Conservation (phyloP, 35 echinoderm and acorn worm genomes). For the Antedon bifida region DNA sequence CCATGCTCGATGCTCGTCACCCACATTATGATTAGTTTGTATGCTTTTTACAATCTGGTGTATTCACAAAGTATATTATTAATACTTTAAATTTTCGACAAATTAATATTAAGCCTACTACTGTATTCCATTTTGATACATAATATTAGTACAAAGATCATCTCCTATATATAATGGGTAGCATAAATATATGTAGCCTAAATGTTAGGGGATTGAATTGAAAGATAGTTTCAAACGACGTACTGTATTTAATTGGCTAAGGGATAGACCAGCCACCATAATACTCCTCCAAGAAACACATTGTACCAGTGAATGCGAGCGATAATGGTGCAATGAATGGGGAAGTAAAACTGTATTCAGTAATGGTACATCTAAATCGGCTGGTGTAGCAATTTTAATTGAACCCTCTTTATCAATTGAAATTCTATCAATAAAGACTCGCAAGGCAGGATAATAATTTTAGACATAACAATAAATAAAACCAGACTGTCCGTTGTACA, state of each 20-base stretch:
- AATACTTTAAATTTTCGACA: too few relatives aligned
- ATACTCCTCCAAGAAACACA: not conserved
- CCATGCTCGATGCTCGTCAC: too few relatives aligned
- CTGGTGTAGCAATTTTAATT: not conserved
- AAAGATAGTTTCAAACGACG: not conserved
- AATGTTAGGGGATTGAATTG: not conserved
- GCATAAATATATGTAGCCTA: not conserved
- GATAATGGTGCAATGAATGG: not conserved
- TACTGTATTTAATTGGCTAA: not conserved
- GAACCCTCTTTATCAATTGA: not conserved
- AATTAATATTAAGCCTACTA: too few relatives aligned
- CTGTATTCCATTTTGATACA: too few relatives aligned
- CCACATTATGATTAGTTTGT: too few relatives aligned
- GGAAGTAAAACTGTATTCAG: not conserved
- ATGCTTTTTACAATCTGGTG: too few relatives aligned
- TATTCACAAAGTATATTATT: too few relatives aligned
- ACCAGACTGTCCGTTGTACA: not conserved
- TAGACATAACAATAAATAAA: not conserved
- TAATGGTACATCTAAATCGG: not conserved
- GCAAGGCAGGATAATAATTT: not conserved
- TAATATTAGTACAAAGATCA: too few relatives aligned
- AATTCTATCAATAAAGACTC: not conserved
- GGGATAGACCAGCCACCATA: not conserved
- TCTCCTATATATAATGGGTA: not conserved
- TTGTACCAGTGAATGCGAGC: not conserved